Percentiles rank a stretch among this genome's conserved stretches.
These are phyloP conservation scores for Arrhopalites spinosus DNA, from an alignment of 2,888 invertebrate genomes.

Conservation along the genomic window DNA sequence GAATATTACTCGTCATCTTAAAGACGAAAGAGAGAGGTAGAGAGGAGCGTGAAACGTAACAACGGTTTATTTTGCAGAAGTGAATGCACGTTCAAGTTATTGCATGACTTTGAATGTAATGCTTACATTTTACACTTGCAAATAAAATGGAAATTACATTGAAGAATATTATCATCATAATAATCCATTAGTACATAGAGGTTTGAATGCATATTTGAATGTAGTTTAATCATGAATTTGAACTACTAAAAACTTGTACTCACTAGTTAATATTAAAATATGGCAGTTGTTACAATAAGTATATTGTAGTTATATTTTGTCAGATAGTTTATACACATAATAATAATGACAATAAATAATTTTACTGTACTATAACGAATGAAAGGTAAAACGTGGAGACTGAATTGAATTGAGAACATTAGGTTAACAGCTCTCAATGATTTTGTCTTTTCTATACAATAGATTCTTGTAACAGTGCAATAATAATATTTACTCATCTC, in stretches of 20 bases:
- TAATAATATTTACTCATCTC: conserved; percentile 28
- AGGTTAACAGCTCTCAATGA: conserved; percentile 18
- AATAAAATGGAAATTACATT: too few relatives aligned
- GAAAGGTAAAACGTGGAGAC: conserved; percentile 21
- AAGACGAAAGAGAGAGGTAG: too few relatives aligned
- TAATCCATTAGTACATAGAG: too few relatives aligned
- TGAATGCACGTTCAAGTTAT: conserved; percentile 14
- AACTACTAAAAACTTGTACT: too few relatives aligned
- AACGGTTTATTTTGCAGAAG: conserved; percentile 5
- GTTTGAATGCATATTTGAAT: too few relatives aligned
- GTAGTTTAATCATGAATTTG: too few relatives aligned
- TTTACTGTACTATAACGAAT: conserved; percentile 21
- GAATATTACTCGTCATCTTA: too few relatives aligned
- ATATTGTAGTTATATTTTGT: background rate
- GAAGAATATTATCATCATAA: too few relatives aligned
- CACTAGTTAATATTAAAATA: too few relatives aligned
- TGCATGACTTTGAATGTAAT: conserved; percentile 4
- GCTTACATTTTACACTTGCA: too few relatives aligned
- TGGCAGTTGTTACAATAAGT: too few relatives aligned
- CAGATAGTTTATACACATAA: background rate
- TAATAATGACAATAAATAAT: conserved; percentile 4
- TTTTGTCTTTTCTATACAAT: background rate
- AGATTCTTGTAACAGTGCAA: background rate
- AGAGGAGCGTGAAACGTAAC: background rate
- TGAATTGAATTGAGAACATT: conserved; percentile 26